Percentiles rank a stretch among this genome's conserved stretches.
Conservation (phyloP, 2,888 invertebrate genomes). For the Stratiomys singularior region DNA sequence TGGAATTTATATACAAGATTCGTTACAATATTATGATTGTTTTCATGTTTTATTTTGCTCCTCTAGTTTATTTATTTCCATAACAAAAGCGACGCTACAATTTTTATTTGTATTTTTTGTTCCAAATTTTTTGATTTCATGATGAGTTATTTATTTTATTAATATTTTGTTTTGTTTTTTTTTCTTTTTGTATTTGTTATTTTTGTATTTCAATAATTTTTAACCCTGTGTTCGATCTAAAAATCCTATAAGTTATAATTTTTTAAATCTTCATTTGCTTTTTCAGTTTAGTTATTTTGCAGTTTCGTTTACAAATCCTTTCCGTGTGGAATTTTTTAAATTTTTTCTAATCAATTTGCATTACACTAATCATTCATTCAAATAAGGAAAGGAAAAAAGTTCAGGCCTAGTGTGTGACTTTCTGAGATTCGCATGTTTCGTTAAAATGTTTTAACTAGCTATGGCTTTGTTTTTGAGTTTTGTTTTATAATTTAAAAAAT, state of each 20-base stretch:
- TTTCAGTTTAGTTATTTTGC: slow-evolving; percentile 15
- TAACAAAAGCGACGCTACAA: slow-evolving; percentile 36
- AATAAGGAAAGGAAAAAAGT: background rate
- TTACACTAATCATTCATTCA: slow-evolving; percentile 7
- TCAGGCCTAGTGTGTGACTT: slow-evolving; percentile 4
- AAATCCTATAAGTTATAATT: slow-evolving; percentile 12
- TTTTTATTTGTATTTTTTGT: background rate
- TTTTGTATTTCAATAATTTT: slow-evolving; percentile 23
- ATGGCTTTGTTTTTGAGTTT: background rate
- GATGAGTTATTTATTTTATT: background rate
- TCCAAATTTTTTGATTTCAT: slow-evolving; percentile 6
- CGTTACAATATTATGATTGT: background rate
- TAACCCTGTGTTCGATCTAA: slow-evolving; percentile 46
- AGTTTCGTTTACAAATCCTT: background rate
- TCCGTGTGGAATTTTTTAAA: background rate
- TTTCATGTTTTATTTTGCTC: slow-evolving; percentile 24
- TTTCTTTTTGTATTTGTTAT: too few species aligned
- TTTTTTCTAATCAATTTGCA: slow-evolving; percentile 4
- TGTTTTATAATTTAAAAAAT: background rate
- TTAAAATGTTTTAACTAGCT: too few species aligned
- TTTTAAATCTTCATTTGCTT: background rate
- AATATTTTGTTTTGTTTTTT: too few species aligned
- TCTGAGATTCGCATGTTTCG: background rate
- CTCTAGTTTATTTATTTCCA: slow-evolving; percentile 3
- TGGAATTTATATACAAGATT: slow-evolving; percentile 10